Evolutionary conservation across 2,888 invertebrate species (phyloP).

Genomic region (Macrostomum cliftonense): DNA sequence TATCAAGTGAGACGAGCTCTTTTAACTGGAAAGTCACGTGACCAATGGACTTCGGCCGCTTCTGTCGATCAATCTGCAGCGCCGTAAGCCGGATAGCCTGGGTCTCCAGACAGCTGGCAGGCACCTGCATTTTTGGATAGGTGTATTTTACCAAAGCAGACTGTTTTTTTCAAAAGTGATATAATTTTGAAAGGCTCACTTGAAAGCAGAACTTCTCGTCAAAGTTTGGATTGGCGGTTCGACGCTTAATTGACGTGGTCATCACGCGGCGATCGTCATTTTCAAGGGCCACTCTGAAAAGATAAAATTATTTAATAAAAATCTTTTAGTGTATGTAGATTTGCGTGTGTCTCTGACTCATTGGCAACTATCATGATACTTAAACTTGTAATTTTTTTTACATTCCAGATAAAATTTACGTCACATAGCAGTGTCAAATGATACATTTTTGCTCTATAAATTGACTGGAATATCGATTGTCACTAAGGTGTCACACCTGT

Average conservation of each 20-base stretch:
- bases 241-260: slow-evolving; percentile 6
- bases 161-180: too few species aligned
- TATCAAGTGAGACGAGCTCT: neutral
- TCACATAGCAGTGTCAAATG: too few species aligned
- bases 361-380: too few species aligned
- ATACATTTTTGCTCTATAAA: too few species aligned
- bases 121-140: neutral
- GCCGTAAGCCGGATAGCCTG: slow-evolving; percentile 1
- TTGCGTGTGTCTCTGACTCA: too few species aligned
- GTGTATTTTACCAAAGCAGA: too few species aligned
- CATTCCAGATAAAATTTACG: too few species aligned
- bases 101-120: neutral
- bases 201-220: slow-evolving; percentile 9
- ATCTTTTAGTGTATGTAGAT: too few species aligned
- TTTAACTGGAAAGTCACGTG: neutral
- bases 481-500: too few species aligned
- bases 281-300: slow-evolving; percentile 8
- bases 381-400: too few species aligned
- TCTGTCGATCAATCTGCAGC: slow-evolving; percentile 3
- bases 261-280: slow-evolving; percentile 3
- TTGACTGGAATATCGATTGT: too few species aligned
- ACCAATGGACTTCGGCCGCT: slow-evolving; percentile 3
- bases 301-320: neutral
- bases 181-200: neutral
- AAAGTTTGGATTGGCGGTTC: slow-evolving; percentile 8